Base-by-base conservation (phyloP, 2,113 vertebrate genomes). In the Notechis scutatus region DNA sequence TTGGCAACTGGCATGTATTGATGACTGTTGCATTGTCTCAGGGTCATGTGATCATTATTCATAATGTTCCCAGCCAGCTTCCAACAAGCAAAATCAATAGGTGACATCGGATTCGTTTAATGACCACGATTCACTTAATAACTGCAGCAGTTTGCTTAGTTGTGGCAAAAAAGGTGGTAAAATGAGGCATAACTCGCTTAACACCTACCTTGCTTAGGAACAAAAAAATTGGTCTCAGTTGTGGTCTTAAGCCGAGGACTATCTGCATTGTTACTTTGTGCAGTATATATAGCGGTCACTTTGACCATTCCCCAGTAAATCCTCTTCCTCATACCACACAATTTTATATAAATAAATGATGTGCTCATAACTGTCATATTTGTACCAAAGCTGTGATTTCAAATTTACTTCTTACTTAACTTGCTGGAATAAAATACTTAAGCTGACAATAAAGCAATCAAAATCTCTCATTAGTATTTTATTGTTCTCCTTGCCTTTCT, bases 391-490 rank as follows among this genome's bases (percentile, higher is more conserved):
- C 45, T 52, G 42, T 24, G 91, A 56, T 15, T 93, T 26, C 12
- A 91, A 89, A 95, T 93, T 96, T 89, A 39, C 91, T 92, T 47
- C 92, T 34, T 45, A 0, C 90, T 50, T 88, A 94, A 93, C 45
- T 87, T 91, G 89, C 91, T 93, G 20, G 8, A 90, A 54, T 92
- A 12, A 8, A 91, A 87, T 88, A n/a, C 86, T 92, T 57, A 59
- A 89, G n/a, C 90, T 91, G 56, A 74, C 90, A 94, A 34, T 88
- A 93, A 88, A 88, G 95, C 94, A 93, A 69, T 91, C 85, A 47
- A 94, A 92, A 12, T 52, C 20, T 24, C 52, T 42, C 56, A 90
- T 2, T 55, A 95, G 89, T 26, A 57, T 61, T 93, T 10, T 94
- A 93, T 92, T 23, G 24, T 86, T 23, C 85, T 91, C 50, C 4